phyloP scores from a whole-genome alignment of 2,888 invertebrate genomes.

The Drosophila mettleri region DNA sequence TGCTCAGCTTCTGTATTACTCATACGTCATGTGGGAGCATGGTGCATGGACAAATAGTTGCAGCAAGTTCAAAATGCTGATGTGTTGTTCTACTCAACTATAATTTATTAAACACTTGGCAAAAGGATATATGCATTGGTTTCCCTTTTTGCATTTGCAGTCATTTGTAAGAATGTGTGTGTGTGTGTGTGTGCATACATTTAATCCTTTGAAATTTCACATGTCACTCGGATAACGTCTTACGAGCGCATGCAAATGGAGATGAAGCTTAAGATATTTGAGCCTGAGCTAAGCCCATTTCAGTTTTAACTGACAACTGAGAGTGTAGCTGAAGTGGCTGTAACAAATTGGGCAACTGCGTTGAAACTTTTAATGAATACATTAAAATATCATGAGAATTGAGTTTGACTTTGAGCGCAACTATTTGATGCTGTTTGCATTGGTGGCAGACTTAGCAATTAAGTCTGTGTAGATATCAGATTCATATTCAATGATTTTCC shows the following conservation, averaged over 20 bases:
- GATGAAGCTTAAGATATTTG: conserved; percentile 24
- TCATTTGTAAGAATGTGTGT: background rate
- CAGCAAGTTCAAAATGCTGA: conserved; percentile 7
- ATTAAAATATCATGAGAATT: too few species aligned
- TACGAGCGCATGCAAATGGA: conserved; percentile 35
- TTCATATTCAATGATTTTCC: too few species aligned
- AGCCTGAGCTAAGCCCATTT: conserved; percentile 52
- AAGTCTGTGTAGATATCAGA: too few species aligned
- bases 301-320: conserved; percentile 47
- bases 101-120: conserved; percentile 44
- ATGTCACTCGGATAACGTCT: conserved; percentile 13
- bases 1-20: conserved; percentile 8
- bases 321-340: conserved; percentile 32
- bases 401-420: too few species aligned
- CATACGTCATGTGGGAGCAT: conserved; percentile 40
- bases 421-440: too few species aligned
- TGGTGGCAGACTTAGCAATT: too few species aligned
- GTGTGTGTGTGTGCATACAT: background rate
- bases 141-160: background rate
- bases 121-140: background rate
- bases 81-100: conserved; percentile 19
- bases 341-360: conserved; percentile 3
- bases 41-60: conserved; percentile 41
- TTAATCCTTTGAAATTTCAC: conserved; percentile 15
- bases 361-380: too few species aligned